Percentiles rank a stretch among this genome's conserved stretches.
Evolutionary conservation across 2,113 vertebrate species (phyloP).

Genomic region (Rallus limicola): DNA sequence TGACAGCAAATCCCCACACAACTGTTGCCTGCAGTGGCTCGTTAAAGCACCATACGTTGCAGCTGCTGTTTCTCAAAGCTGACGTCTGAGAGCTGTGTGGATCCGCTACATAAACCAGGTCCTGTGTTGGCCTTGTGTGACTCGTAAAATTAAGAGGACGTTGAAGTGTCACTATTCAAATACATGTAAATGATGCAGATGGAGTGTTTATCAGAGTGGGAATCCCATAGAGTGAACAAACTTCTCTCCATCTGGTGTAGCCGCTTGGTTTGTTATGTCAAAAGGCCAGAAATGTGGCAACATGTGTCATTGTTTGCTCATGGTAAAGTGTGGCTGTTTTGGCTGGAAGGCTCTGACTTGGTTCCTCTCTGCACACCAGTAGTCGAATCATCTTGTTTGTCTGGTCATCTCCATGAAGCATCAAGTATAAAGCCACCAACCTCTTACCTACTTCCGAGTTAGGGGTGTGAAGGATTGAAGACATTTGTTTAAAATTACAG

Average conservation of each 20-base stretch:
- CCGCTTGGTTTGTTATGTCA: neutral
- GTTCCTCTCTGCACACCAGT: neutral
- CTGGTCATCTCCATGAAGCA: neutral
- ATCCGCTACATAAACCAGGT: neutral
- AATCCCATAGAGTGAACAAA: neutral
- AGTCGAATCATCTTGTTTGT: neutral
- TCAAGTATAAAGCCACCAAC: neutral
- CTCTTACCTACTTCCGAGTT: neutral
- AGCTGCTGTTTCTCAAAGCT: slow-evolving; percentile 13
- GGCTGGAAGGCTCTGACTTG: neutral
- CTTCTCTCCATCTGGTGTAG: neutral
- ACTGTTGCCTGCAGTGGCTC: neutral
- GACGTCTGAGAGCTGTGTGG: neutral
- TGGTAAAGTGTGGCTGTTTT: neutral
- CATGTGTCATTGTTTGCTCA: neutral
- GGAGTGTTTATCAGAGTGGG: neutral
- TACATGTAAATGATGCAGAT: neutral
- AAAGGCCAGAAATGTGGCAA: neutral
- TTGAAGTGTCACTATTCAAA: neutral
- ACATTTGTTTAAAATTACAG: neutral
- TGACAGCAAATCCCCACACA: neutral
- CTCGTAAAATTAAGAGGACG: neutral
- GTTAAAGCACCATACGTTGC: neutral
- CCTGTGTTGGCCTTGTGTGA: neutral
- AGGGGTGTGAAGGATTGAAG: neutral